Conservation (phyloP, 64 coral and sea anemone species). For the Acropora yongei region DNA sequence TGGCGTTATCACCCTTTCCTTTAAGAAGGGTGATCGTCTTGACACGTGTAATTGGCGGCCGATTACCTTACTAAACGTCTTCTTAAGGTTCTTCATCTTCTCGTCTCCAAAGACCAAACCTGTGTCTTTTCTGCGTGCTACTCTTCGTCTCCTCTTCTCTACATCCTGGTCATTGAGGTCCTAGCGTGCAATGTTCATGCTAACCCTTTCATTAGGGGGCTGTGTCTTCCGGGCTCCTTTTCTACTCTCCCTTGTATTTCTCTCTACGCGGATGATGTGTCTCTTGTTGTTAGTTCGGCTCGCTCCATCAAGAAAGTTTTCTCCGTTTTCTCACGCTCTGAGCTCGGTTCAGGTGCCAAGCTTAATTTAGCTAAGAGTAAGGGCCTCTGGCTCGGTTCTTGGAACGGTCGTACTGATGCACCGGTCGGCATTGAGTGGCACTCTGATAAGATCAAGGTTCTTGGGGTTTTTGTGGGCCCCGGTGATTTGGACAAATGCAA, state of each 20-base stretch:
- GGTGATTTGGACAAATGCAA: background rate
- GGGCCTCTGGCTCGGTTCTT: constrained; percentile 37
- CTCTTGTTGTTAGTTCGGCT: background rate
- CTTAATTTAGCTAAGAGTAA: constrained; percentile 3
- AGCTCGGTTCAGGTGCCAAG: background rate
- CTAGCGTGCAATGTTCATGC: background rate
- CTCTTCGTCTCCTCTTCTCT: background rate
- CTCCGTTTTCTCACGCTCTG: background rate
- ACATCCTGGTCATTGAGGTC: background rate
- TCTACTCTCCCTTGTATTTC: background rate
- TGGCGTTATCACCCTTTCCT: background rate
- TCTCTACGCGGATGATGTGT: constrained; percentile 36
- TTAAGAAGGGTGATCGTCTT: constrained; percentile 27
- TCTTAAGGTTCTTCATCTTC: background rate
- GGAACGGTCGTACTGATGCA: background rate
- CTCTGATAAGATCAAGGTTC: background rate
- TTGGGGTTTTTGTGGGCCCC: constrained; percentile 3
- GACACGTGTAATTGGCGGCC: background rate
- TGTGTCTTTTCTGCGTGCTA: background rate
- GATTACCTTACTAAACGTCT: background rate
- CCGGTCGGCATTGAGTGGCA: background rate
- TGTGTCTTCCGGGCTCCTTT: background rate
- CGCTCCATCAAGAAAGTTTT: background rate
- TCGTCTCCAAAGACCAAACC: constrained; percentile 32
- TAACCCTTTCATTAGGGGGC: background rate